Percentiles rank a stretch among this genome's conserved stretches.
Conservation (phyloP, 1,140 invertebrate genomes). For the Neodiprion virginianus region DNA sequence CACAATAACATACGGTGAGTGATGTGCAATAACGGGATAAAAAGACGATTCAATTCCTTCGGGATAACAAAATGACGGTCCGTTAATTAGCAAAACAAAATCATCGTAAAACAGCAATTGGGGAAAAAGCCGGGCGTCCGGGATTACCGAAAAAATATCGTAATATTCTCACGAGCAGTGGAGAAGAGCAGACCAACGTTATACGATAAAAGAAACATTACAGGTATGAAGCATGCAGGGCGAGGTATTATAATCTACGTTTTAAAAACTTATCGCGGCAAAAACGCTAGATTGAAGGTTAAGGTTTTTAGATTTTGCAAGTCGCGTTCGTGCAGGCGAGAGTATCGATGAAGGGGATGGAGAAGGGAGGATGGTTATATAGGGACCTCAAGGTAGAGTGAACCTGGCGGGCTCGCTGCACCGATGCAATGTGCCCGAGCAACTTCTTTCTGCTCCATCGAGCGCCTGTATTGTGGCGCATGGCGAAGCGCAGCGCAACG, state of each 20-base stretch:
- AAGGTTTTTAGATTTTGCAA: slow-evolving; percentile 5
- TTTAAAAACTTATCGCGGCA: not conserved
- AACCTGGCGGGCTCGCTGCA: not conserved
- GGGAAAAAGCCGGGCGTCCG: not conserved
- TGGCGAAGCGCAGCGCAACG: not conserved
- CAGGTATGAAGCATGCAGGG: not conserved
- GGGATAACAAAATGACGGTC: not conserved
- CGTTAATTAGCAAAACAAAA: not conserved
- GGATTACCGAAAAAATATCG: not conserved
- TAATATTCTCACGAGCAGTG: not conserved
- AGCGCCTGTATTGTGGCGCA: not conserved
- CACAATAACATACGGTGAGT: no score
- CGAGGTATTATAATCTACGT: not conserved
- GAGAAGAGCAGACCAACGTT: not conserved
- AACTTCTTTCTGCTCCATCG: not conserved
- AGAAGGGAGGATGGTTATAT: no score
- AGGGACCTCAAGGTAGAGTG: not conserved
- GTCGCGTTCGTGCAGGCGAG: not conserved
- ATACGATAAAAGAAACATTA: not conserved
- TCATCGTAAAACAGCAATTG: not conserved
- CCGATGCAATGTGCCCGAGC: slow-evolving; percentile 1
- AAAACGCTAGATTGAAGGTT: not conserved
- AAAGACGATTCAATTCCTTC: no score
- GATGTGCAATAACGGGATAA: no score
- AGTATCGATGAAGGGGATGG: not conserved